These are phyloP conservation scores for Penaeus japonicus DNA, from an alignment of 1,140 invertebrate genomes.

Conservation along the genomic window DNA sequence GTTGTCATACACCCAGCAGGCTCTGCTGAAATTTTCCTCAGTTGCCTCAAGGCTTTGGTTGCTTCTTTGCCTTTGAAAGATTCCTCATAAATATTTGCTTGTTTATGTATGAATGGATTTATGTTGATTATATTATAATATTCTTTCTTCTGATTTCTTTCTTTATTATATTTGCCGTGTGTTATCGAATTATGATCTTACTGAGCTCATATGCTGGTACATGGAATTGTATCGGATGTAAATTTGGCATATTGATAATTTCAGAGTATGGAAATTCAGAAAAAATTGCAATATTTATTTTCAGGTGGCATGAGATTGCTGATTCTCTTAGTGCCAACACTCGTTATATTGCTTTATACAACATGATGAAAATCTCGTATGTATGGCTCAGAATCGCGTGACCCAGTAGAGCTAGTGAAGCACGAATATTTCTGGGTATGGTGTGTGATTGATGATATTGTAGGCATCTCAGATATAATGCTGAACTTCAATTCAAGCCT, in stretches of 20 bases:
- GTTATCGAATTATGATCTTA: too few relatives aligned
- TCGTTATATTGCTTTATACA: constrained; percentile 43
- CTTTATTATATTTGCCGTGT: background rate
- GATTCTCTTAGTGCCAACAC: constrained; percentile 45
- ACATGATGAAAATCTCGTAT: constrained; percentile 51
- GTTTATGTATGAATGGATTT: background rate
- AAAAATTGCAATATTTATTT: background rate
- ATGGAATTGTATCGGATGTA: too few relatives aligned
- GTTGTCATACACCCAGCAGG: too few relatives aligned
- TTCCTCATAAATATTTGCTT: background rate
- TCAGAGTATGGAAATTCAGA: too few relatives aligned
- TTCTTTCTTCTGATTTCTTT: background rate
- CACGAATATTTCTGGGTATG: too few relatives aligned
- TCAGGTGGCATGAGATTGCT: constrained; percentile 35
- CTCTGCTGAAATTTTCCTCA: too few relatives aligned
- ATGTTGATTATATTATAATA: background rate
- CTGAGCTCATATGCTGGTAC: too few relatives aligned
- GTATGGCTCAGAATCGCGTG: constrained; percentile 7
- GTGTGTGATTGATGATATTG: too few relatives aligned
- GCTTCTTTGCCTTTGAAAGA: too few relatives aligned
- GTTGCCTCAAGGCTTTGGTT: too few relatives aligned
- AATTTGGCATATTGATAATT: too few relatives aligned
- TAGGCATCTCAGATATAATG: background rate
- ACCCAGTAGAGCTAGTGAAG: too few relatives aligned
- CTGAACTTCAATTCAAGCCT: background rate